Conservation (phyloP, 2,888 invertebrate genomes). For the Harpalus rufipes region DNA sequence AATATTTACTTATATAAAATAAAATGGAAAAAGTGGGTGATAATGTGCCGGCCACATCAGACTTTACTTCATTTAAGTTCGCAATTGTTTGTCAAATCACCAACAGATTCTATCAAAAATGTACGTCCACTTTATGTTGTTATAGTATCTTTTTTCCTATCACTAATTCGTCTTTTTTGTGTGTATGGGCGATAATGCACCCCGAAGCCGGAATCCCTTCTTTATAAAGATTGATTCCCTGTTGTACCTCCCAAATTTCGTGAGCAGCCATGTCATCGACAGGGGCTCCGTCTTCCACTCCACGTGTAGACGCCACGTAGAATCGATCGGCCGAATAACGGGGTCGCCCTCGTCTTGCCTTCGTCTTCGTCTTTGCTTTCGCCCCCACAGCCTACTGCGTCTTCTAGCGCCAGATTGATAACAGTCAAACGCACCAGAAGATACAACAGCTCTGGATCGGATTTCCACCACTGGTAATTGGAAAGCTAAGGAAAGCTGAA, state of each 20-base stretch:
- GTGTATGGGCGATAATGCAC: background rate
- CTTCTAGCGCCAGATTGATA: slow-evolving; percentile 39
- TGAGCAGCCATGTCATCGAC: slow-evolving; percentile 50
- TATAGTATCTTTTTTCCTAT: too few relatives aligned
- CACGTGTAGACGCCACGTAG: slow-evolving; percentile 43
- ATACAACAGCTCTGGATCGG: slow-evolving; percentile 33
- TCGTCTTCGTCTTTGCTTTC: slow-evolving; percentile 29
- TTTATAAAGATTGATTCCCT: slow-evolving; percentile 37
- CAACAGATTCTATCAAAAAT: too few relatives aligned
- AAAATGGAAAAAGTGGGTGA: too few relatives aligned
- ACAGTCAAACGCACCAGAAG: slow-evolving; percentile 51
- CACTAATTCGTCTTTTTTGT: background rate
- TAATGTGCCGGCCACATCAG: too few relatives aligned
- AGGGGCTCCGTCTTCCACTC: background rate
- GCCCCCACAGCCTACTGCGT: background rate
- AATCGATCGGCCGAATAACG: slow-evolving; percentile 42
- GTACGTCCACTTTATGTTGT: background rate
- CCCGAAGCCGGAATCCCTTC: background rate
- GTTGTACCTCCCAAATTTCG: slow-evolving; percentile 13
- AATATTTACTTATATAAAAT: too few relatives aligned
- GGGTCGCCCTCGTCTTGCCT: slow-evolving; percentile 38
- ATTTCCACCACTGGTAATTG: slow-evolving; percentile 31
- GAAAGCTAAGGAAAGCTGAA: slow-evolving; percentile 8
- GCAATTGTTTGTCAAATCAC: too few relatives aligned
- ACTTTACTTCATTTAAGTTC: too few relatives aligned